Evolutionary conservation across 2,113 vertebrate genomes (phyloP).

Genomic region (Diglossa brunneiventris): DNA sequence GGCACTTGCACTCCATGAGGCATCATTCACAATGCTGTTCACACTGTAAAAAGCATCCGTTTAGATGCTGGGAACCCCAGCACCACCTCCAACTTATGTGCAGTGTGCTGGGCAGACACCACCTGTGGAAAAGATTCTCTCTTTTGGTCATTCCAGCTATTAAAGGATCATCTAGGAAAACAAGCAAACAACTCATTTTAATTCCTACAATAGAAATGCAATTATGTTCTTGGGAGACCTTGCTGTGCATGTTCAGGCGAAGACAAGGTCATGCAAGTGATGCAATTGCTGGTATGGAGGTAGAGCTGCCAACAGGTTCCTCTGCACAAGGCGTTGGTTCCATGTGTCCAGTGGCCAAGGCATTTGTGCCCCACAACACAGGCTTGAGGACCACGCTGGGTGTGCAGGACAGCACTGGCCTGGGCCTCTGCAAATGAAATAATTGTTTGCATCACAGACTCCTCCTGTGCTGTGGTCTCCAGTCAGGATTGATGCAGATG

Average conservation of each 20-base stretch:
- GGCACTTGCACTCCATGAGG: rapidly evolving
- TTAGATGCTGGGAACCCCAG: not conserved
- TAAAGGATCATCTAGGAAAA: not conserved
- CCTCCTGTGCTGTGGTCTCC: not conserved
- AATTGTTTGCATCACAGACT: not conserved
- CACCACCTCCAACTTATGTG: not conserved
- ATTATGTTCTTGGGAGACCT: not conserved
- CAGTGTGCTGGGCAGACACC: not conserved
- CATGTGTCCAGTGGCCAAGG: not conserved
- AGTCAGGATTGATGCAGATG: not conserved
- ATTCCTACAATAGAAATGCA: not conserved
- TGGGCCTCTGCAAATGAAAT: not conserved
- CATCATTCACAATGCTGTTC: not conserved
- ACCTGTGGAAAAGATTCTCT: not conserved
- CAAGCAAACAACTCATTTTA: not conserved
- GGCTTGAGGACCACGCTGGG: rapidly evolving
- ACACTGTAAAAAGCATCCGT: not conserved
- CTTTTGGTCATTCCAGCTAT: not conserved
- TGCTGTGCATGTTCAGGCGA: not conserved
- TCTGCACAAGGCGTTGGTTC: rapidly evolving
- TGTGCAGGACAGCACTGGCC: not conserved
- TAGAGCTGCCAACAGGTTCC: not conserved
- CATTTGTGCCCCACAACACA: not conserved
- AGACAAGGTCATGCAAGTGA: not conserved
- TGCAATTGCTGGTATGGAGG: not conserved